Base-by-base conservation (phyloP, 2,113 vertebrate species). In the Zosterops japonicus region DNA sequence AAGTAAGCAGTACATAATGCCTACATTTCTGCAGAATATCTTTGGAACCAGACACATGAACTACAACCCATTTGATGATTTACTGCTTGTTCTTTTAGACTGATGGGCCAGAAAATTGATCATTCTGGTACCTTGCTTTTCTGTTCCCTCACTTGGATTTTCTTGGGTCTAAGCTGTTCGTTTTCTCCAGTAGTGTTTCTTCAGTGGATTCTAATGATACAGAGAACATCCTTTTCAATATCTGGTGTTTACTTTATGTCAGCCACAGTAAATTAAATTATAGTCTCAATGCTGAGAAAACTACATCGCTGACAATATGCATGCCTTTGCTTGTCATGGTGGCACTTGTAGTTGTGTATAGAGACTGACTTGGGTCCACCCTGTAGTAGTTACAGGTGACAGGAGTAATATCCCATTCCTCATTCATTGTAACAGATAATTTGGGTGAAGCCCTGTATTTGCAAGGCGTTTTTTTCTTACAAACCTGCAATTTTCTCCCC, bases 341-440 rank as follows among this genome's bases (percentile, higher is more conserved):
- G 71, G 28, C 39, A 47, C 23, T 88, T 44, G 28, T 13, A n/a
- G 8, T 20, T 65, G 47, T 83, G 36, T 35, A n/a, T 49, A 36
- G 55, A 90, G 68, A 70, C 53, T 61, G 74, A 31, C 35, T 83
- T 47, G 42, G 29, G n/a, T 78, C 69, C 50, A 61, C 33, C 39
- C 49, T 61, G 12, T 64, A 46, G 81, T 49, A 76, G 57, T 65
- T 71, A 68, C 28, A 64, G 55, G 59, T 69, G 75, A 70, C 63
- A 94, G 63, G 23, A 81, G 28, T 89, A 82, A 79, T n/a, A 68
- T 79, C 55, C n/a, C 33, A 91, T 93, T 90, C 41, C 68, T 94
- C 63, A 59, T 80, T 72, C 29, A 16, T 61, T 81, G 9, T 74
- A 89, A 47, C 33, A 89, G 35, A 36, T 82, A 57, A 42, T 68